These are phyloP conservation scores for Graptemys geographica DNA, from an alignment of 2,797 vertebrate species.

Conservation along the genomic window DNA sequence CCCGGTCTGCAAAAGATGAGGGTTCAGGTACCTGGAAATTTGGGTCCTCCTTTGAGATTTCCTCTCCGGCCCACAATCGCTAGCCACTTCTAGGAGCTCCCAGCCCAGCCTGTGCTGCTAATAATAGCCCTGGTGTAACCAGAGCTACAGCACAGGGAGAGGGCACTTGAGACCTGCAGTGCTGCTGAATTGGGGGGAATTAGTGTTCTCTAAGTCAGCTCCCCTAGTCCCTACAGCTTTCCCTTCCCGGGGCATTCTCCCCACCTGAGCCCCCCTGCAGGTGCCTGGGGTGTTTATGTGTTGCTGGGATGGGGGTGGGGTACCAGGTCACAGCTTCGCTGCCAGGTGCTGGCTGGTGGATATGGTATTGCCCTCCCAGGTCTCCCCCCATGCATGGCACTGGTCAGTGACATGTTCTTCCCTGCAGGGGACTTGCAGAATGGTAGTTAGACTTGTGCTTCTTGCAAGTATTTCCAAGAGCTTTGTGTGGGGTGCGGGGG, in stretches of 20 bases:
- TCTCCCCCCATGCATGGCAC: background rate
- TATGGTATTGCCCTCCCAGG: background rate
- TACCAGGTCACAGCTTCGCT: background rate
- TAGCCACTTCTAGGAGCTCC: background rate
- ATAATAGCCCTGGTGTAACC: background rate
- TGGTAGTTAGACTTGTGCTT: background rate
- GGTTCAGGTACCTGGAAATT: background rate
- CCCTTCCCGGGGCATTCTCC: background rate
- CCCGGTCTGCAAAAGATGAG: background rate
- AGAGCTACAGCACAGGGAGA: background rate
- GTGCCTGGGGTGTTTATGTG: background rate
- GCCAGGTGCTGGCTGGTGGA: background rate
- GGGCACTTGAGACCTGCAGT: background rate
- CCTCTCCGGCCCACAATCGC: background rate
- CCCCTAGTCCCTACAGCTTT: background rate
- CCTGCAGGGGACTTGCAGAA: background rate
- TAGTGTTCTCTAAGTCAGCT: background rate
- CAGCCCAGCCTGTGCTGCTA: background rate
- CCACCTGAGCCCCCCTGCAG: background rate
- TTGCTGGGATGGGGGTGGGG: background rate
- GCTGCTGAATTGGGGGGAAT: background rate
- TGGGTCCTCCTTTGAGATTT: background rate
- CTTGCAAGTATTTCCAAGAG: background rate
- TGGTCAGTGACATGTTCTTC: background rate
- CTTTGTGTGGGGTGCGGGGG: accelerated